Conservation (phyloP, 2,888 invertebrate genomes). For the Melinopterus prodromus region DNA sequence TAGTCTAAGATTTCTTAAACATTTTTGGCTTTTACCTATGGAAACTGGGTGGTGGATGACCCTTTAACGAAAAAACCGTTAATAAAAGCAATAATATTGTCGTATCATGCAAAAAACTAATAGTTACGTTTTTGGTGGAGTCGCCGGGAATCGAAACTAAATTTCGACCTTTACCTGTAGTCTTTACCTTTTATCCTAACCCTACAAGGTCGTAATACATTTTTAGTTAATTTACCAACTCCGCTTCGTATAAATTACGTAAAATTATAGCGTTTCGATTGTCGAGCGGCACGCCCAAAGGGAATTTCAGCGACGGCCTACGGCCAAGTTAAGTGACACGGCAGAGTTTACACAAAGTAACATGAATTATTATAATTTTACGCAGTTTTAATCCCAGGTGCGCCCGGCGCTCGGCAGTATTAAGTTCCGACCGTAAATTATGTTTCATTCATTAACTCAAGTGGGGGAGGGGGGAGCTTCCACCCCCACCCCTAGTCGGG, state of each 20-base stretch:
- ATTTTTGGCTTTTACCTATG: too few relatives aligned
- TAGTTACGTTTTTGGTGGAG: too few relatives aligned
- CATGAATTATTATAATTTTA: constrained; percentile 23
- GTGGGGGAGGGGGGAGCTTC: background rate
- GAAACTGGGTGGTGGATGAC: too few relatives aligned
- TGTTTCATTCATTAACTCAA: constrained; percentile 28
- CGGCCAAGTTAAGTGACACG: constrained; percentile 8
- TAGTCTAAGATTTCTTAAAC: too few relatives aligned
- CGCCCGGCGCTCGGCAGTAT: constrained; percentile 19
- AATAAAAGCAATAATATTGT: too few relatives aligned
- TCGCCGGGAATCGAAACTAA: too few relatives aligned
- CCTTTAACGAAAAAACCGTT: too few relatives aligned
- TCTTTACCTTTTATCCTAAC: too few relatives aligned
- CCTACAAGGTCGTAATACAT: background rate
- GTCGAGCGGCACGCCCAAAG: background rate
- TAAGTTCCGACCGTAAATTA: constrained; percentile 23
- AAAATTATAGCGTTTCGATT: background rate
- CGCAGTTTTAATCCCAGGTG: constrained; percentile 22
- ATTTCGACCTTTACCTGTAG: too few relatives aligned
- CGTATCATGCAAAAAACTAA: too few relatives aligned
- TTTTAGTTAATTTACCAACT: background rate
- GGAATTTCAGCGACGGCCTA: background rate
- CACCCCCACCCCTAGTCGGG: background rate
- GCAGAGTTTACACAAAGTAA: constrained; percentile 14
- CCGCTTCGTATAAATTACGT: background rate